Percentiles rank a stretch among this genome's conserved stretches.
Conservation (phyloP, 2,888 invertebrate genomes). For the Agrochola macilenta region DNA sequence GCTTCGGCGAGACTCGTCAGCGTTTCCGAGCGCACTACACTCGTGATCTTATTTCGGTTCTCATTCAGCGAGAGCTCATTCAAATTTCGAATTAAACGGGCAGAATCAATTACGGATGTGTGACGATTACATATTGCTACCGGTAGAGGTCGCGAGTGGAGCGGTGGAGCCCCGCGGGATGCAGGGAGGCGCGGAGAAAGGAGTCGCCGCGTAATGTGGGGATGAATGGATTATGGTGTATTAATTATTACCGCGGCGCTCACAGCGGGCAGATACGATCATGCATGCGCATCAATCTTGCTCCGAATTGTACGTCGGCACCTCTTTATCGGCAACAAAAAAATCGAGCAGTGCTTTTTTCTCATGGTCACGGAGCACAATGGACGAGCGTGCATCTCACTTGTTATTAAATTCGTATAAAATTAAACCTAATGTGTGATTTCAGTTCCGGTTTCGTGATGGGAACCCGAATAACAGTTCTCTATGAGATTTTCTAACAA, state of each 20-base stretch:
- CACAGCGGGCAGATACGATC: constrained; percentile 86
- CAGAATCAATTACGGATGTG: constrained; percentile 86
- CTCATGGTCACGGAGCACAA: constrained; percentile 86
- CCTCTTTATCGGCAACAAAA: constrained; percentile 87
- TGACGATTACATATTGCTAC: constrained; percentile 86
- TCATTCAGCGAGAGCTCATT: constrained; percentile 86
- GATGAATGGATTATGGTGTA: constrained; percentile 87
- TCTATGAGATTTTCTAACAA: constrained; percentile 77
- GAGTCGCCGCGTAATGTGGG: constrained; percentile 75
- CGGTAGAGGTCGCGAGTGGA: constrained; percentile 69
- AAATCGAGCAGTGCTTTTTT: constrained; percentile 84
- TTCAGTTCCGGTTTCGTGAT: constrained; percentile 88
- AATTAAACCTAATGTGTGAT: constrained; percentile 90
- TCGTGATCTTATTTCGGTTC: constrained; percentile 87
- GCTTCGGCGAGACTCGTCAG: constrained; percentile 70
- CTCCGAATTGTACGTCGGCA: constrained; percentile 87
- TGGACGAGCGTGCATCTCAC: constrained; percentile 84
- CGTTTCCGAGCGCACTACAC: constrained; percentile 78
- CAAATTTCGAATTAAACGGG: constrained; percentile 88
- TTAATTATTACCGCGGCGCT: constrained; percentile 83
- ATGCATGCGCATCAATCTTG: constrained; percentile 87
- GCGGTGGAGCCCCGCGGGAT: constrained; percentile 41
- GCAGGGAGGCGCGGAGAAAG: constrained; percentile 76
- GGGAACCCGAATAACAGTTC: constrained; percentile 85
- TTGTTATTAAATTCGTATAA: constrained; percentile 91